phyloP scores from a whole-genome alignment of 64 coral and sea anemone genomes.

The Pachyseris speciosa region DNA sequence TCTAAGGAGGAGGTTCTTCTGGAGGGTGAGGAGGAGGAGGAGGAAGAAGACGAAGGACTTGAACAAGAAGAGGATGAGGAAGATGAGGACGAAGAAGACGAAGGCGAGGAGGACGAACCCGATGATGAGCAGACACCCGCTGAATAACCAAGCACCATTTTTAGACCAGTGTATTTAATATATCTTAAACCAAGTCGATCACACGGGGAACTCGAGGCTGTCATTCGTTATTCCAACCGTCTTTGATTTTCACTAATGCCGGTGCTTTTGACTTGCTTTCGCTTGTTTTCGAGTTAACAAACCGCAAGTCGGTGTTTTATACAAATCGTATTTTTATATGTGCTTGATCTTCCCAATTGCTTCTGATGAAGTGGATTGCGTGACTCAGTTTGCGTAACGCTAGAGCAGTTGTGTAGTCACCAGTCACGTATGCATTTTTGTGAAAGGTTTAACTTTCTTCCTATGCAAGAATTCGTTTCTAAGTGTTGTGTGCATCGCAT shows the following conservation, averaged over 20 bases:
- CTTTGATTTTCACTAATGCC: background rate
- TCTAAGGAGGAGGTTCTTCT: slow-evolving; percentile 27
- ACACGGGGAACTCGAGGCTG: background rate
- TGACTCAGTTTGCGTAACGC: background rate
- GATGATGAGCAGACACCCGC: background rate
- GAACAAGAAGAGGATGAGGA: slow-evolving; percentile 61
- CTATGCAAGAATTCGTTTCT: no score
- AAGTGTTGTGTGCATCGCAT: no score
- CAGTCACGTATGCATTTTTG: no score
- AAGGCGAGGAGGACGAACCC: background rate
- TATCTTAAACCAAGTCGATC: background rate
- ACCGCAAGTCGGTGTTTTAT: slow-evolving; percentile 1
- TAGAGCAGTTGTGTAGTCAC: no score
- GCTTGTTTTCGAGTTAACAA: background rate
- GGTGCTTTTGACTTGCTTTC: background rate
- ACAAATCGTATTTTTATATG: slow-evolving; percentile 51
- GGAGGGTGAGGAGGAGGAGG: slow-evolving; percentile 45
- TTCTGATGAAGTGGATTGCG: background rate
- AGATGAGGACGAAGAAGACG: slow-evolving; percentile 6
- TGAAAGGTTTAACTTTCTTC: no score
- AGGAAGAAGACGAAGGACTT: slow-evolving; percentile 46
- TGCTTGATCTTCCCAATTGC: background rate
- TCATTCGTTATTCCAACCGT: background rate
- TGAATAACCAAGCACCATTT: background rate
- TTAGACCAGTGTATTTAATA: slow-evolving; percentile 34